Conservation (phyloP, 2,888 invertebrate genomes). For the Chloroclysta siterata region DNA sequence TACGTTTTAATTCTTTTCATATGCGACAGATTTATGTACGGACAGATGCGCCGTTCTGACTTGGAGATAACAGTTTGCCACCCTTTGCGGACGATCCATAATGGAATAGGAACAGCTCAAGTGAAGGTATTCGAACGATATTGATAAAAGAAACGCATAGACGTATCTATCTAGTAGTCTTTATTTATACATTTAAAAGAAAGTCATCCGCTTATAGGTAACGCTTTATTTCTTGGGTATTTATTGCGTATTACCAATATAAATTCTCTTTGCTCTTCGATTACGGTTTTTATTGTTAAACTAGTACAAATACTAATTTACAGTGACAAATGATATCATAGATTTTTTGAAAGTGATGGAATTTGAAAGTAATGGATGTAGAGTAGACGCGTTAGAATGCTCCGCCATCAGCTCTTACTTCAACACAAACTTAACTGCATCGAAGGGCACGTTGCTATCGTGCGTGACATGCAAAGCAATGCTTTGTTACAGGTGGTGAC, state of each 20-base stretch:
- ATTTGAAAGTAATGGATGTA: too few relatives aligned
- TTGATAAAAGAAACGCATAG: conserved; percentile 11
- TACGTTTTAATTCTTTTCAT: conserved; percentile 85
- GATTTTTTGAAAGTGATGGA: too few relatives aligned
- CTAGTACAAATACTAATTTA: too few relatives aligned
- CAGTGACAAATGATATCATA: too few relatives aligned
- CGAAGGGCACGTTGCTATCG: too few relatives aligned
- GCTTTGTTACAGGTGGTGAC: too few relatives aligned
- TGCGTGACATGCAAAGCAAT: too few relatives aligned
- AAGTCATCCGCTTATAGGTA: neutral
- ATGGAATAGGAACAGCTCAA: conserved; percentile 28
- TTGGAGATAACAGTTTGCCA: conserved; percentile 66
- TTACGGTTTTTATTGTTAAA: too few relatives aligned
- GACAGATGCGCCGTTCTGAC: conserved; percentile 72
- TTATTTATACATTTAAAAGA: neutral
- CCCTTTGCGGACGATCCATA: conserved; percentile 58
- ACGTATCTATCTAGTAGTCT: neutral
- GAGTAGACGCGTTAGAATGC: too few relatives aligned
- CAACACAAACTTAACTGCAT: too few relatives aligned
- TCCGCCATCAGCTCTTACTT: too few relatives aligned
- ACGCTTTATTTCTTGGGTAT: neutral
- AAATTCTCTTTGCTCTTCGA: neutral
- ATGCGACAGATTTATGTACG: conserved; percentile 82
- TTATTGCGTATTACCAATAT: neutral
- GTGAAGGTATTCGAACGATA: conserved; percentile 21